phyloP scores from a whole-genome alignment of 2,113 vertebrate species.

The Scophthalmus maximus region DNA sequence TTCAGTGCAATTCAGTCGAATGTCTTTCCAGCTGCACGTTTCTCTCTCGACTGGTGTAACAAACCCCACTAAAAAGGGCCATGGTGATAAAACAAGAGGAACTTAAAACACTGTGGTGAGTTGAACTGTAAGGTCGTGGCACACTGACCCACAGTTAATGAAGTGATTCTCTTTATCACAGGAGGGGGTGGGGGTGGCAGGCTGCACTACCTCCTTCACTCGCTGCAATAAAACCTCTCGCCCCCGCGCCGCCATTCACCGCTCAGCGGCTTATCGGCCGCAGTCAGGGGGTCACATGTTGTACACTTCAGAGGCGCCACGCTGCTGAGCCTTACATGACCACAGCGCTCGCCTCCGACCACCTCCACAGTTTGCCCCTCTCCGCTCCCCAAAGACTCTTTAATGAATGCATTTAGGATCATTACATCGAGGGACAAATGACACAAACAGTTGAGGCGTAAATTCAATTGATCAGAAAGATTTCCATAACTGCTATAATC shows the following conservation, averaged over 20 bases:
- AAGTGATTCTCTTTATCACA: slow-evolving; percentile 58
- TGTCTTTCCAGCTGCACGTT: neutral
- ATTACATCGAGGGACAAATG: slow-evolving; percentile 43
- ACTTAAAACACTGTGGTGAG: slow-evolving; percentile 34
- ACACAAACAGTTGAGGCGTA: slow-evolving; percentile 46
- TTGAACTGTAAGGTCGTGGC: slow-evolving; percentile 49
- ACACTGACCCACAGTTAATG: slow-evolving; percentile 62
- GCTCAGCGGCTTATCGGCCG: slow-evolving; percentile 54
- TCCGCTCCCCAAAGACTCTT: slow-evolving; percentile 13
- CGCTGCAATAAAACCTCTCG: slow-evolving; percentile 36
- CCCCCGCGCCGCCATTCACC: slow-evolving; percentile 10
- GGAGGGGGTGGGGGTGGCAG: slow-evolving; percentile 10
- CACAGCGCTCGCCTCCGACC: too few species aligned
- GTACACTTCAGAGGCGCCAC: slow-evolving; percentile 27
- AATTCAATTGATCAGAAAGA: slow-evolving; percentile 67
- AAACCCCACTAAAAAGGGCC: neutral
- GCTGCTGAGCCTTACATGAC: slow-evolving; percentile 29
- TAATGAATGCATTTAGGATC: slow-evolving; percentile 47
- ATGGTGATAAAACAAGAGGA: slow-evolving; percentile 24
- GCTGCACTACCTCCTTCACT: slow-evolving; percentile 30
- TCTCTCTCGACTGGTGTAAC: neutral
- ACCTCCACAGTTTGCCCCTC: neutral
- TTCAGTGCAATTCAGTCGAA: neutral
- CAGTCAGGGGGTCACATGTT: slow-evolving; percentile 58
- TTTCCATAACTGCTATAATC: slow-evolving; percentile 75